phyloP scores from a whole-genome alignment of 2,797 vertebrate genomes.

The Decapterus maruadsi region DNA sequence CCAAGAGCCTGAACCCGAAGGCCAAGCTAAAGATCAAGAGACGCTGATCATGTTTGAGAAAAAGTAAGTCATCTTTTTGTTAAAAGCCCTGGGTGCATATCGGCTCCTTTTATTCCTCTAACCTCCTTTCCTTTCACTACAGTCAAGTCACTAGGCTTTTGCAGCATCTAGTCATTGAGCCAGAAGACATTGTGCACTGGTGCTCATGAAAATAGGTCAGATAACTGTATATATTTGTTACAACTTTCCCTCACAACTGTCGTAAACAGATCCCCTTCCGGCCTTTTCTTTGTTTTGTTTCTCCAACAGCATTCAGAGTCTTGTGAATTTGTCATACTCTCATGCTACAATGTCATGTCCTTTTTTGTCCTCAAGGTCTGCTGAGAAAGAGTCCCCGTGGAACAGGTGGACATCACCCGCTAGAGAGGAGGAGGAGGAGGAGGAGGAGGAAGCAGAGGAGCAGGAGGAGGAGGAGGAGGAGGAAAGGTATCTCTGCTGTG shows the following conservation, averaged over 20 bases:
- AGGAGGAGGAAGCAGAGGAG: slow-evolving; percentile 42
- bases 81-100: slow-evolving; percentile 50
- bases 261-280: slow-evolving; percentile 43
- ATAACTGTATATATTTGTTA: slow-evolving; percentile 60
- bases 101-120: slow-evolving; percentile 65
- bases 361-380: slow-evolving; percentile 70
- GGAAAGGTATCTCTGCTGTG: slow-evolving; percentile 57
- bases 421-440: slow-evolving; percentile 50
- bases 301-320: background rate
- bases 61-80: slow-evolving; percentile 79
- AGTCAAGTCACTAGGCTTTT: slow-evolving; percentile 56
- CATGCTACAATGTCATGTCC: slow-evolving; percentile 7
- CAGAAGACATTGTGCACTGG: slow-evolving; percentile 76
- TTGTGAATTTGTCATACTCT: slow-evolving; percentile 19
- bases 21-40: slow-evolving; percentile 58
- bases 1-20: slow-evolving; percentile 37
- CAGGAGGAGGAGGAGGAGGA: slow-evolving; percentile 28
- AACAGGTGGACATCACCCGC: slow-evolving; percentile 80
- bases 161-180: slow-evolving; percentile 66
- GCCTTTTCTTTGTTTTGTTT: slow-evolving; percentile 5
- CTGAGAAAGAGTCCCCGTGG: slow-evolving; percentile 79
- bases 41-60: slow-evolving; percentile 80
- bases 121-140: slow-evolving; percentile 64
- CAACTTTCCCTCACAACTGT: slow-evolving; percentile 40
- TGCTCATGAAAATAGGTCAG: slow-evolving; percentile 78